These are phyloP conservation scores for Melanotaenia trifasciata DNA, from an alignment of 2,797 vertebrate genomes.

Conservation along the genomic window DNA sequence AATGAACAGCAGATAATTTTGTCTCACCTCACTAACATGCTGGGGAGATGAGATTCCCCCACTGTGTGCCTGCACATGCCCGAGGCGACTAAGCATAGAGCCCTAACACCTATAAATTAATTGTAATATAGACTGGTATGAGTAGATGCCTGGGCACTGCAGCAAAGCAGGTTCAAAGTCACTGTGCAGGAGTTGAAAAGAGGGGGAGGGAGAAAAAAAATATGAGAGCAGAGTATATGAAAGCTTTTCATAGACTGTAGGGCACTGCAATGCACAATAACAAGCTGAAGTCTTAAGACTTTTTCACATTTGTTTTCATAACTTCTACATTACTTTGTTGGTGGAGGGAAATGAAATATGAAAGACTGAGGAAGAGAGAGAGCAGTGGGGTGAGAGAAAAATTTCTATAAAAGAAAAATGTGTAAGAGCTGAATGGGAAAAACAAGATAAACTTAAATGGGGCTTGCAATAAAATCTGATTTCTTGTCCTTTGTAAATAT, in stretches of 20 bases:
- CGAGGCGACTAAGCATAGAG: constrained; percentile 47
- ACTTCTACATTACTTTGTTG: constrained; percentile 15
- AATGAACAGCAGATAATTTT: constrained; percentile 56
- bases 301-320: constrained; percentile 15
- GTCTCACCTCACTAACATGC: constrained; percentile 61
- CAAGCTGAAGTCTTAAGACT: constrained; percentile 8
- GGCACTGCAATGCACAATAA: constrained; percentile 35
- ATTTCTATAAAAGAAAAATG: constrained; percentile 1
- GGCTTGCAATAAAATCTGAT: constrained; percentile 15
- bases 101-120: constrained; percentile 63
- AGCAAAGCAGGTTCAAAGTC: constrained; percentile 52
- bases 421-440: constrained; percentile 20
- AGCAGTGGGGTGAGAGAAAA: constrained; percentile 1
- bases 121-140: constrained; percentile 56
- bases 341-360: constrained; percentile 1
- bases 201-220: not conserved
- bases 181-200: constrained; percentile 1
- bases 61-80: constrained; percentile 59
- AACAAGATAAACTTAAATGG: constrained; percentile 15
- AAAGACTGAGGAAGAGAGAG: not conserved
- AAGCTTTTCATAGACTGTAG: constrained; percentile 24
- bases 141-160: constrained; percentile 37
- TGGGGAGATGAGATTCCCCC: constrained; percentile 60
- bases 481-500: constrained; percentile 18
- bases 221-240: constrained; percentile 1